Percentiles rank a stretch among this genome's conserved stretches.
phyloP scores from a whole-genome alignment of 2,113 vertebrate species.

The Dasyornis broadbenti region DNA sequence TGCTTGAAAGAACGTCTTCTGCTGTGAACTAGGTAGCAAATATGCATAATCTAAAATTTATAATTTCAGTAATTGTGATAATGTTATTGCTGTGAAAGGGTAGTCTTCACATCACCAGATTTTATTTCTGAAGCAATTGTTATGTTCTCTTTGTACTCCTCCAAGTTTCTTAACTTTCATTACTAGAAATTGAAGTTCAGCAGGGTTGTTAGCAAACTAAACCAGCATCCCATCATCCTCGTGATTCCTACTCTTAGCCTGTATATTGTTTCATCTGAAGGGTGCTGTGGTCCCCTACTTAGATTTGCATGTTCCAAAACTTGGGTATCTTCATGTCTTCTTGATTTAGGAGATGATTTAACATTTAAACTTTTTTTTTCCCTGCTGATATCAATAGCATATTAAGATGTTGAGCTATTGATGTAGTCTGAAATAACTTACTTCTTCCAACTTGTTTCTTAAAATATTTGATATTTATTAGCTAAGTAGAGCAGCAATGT shows the following conservation, averaged over 20 bases:
- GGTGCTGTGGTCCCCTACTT: background rate
- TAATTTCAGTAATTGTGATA: fast-evolving
- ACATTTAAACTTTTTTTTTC: background rate
- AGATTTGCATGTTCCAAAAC: background rate
- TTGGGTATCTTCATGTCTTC: background rate
- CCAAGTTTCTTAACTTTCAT: background rate
- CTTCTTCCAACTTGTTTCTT: background rate
- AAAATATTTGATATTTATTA: background rate
- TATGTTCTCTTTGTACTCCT: fast-evolving
- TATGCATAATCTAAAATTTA: background rate
- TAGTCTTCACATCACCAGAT: background rate
- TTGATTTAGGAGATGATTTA: background rate
- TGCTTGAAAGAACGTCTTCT: background rate
- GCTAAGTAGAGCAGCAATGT: background rate
- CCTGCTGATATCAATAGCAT: fast-evolving
- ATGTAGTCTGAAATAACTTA: background rate
- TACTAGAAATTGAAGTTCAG: background rate
- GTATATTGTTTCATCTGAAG: background rate
- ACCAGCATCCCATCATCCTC: background rate
- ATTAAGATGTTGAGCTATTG: background rate
- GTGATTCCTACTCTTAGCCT: background rate
- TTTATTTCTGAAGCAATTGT: background rate
- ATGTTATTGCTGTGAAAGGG: fast-evolving
- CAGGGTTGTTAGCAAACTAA: background rate
- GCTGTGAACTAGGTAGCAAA: background rate